Evolutionary conservation across 2,888 invertebrate species (phyloP).

Genomic region (Clanis bilineata): DNA sequence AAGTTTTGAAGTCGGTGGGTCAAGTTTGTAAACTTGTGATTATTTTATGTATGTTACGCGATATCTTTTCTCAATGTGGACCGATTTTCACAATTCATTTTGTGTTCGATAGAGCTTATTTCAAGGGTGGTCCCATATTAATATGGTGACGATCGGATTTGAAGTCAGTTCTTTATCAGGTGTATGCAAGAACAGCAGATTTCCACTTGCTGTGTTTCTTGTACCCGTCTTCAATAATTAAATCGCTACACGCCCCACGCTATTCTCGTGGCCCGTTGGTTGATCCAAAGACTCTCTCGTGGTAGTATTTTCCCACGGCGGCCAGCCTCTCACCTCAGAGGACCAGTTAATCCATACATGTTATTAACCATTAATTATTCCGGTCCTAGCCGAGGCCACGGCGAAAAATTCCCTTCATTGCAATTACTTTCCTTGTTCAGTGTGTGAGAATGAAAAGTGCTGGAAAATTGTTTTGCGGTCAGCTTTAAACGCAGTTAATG

Average conservation of each 20-base stretch:
- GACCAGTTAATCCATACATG: constrained; percentile 36
- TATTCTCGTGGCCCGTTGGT: constrained; percentile 33
- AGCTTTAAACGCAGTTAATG: neutral
- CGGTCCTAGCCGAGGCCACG: constrained; percentile 19
- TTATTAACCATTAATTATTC: constrained; percentile 30
- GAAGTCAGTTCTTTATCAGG: too few relatives aligned
- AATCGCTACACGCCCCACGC: constrained; percentile 24
- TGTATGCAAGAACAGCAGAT: too few relatives aligned
- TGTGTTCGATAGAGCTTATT: too few relatives aligned
- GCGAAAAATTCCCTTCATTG: constrained; percentile 1
- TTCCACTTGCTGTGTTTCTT: too few relatives aligned
- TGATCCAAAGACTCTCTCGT: constrained; percentile 43
- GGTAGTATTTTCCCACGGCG: constrained; percentile 67
- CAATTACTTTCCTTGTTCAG: constrained; percentile 12
- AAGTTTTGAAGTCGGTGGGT: too few relatives aligned
- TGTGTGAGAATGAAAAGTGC: neutral
- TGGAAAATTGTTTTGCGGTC: neutral
- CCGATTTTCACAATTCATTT: too few relatives aligned
- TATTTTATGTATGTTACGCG: too few relatives aligned
- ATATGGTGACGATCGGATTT: too few relatives aligned
- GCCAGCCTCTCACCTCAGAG: constrained; percentile 38
- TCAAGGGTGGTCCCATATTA: too few relatives aligned
- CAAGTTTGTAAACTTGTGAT: too few relatives aligned
- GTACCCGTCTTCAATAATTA: too few relatives aligned
- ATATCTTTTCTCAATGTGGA: too few relatives aligned